These are phyloP conservation scores for Paedocypris micromegethes DNA, from an alignment of 2,797 vertebrate genomes.

Conservation along the genomic window DNA sequence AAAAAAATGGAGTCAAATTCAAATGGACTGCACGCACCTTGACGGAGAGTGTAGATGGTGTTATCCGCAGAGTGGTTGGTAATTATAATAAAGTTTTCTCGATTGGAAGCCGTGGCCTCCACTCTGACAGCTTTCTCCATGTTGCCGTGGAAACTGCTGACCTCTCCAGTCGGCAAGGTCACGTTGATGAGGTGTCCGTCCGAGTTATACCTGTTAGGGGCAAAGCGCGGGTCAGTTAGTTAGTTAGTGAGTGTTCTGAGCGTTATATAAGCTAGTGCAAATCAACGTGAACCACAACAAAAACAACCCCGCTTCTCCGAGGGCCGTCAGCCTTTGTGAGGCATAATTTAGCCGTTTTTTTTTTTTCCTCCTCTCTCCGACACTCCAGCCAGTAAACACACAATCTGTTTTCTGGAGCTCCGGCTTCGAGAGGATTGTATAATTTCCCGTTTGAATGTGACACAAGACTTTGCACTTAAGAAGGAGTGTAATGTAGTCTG, in stretches of 20 bases:
- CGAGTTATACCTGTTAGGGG: constrained; percentile 68
- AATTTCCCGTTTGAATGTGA: constrained; percentile 7
- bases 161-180: constrained; percentile 81
- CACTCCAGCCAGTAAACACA: constrained; percentile 6
- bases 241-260: not conserved
- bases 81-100: constrained; percentile 44
- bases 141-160: constrained; percentile 78
- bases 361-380: no score
- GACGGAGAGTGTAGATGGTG: constrained; percentile 40
- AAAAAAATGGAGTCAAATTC: no score
- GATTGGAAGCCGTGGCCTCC: constrained; percentile 65
- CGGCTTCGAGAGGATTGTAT: constrained; percentile 12
- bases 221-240: constrained; percentile 1
- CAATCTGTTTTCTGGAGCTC: constrained; percentile 12
- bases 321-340: no score
- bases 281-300: no score
- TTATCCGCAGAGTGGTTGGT: constrained; percentile 43
- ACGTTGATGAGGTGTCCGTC: constrained; percentile 82
- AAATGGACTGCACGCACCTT: constrained; percentile 12
- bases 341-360: no score
- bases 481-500: constrained; percentile 11
- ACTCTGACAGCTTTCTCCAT: constrained; percentile 77
- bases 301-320: no score
- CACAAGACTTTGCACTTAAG: constrained; percentile 20
- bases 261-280: not conserved